Percentiles rank a stretch among this genome's conserved stretches.
Conservation (phyloP, 2,113 vertebrate genomes). For the Nyctibius bracteatus region DNA sequence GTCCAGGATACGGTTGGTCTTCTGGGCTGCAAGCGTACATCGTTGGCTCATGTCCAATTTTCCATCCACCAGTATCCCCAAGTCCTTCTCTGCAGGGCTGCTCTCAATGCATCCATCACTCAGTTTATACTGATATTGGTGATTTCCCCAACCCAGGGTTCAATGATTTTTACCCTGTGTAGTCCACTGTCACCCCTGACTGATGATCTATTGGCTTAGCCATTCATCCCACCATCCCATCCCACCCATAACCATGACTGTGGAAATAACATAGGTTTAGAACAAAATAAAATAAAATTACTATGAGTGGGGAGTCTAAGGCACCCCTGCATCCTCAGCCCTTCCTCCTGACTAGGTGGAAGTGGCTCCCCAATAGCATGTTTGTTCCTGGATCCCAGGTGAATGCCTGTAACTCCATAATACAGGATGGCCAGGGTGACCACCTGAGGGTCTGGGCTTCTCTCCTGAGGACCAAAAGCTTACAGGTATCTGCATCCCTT, state of each 20-base stretch:
- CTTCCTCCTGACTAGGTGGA: not conserved
- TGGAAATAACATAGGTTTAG: not conserved
- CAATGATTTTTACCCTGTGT: not conserved
- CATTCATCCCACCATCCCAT: not conserved
- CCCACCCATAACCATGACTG: too few species aligned
- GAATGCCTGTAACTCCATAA: not conserved
- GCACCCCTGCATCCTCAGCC: not conserved
- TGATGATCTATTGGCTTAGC: not conserved
- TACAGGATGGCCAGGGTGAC: not conserved
- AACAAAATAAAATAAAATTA: not conserved
- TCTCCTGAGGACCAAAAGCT: not conserved
- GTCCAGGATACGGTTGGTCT: not conserved
- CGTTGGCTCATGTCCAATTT: not conserved
- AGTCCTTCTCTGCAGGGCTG: not conserved
- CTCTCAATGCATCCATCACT: not conserved
- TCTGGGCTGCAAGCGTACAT: fast-evolving
- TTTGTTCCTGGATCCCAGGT: not conserved
- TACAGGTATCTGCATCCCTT: not conserved
- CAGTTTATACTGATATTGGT: not conserved
- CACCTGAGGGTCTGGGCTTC: not conserved
- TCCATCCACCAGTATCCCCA: not conserved
- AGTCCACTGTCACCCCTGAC: not conserved
- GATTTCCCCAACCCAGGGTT: not conserved
- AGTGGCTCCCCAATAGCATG: not conserved
- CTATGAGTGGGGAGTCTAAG: not conserved